phyloP scores from a whole-genome alignment of 2,888 invertebrate genomes.

The Drosophila sordidula region DNA sequence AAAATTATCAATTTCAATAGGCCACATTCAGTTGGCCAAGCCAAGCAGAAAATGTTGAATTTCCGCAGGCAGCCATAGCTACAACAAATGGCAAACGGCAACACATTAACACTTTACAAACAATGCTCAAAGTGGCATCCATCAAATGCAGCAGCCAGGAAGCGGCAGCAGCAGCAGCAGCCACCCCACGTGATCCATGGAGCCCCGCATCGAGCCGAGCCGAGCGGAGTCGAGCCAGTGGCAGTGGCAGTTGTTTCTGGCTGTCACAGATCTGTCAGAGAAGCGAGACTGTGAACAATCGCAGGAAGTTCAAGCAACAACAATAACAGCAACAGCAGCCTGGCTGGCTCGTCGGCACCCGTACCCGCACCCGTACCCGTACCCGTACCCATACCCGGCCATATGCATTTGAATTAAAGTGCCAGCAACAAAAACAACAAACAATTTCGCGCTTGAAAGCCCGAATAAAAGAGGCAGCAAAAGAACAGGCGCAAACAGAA shows the following conservation, averaged over 20 bases:
- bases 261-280: constrained; percentile 79
- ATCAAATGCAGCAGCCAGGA: constrained; percentile 64
- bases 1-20: constrained; percentile 64
- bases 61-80: constrained; percentile 55
- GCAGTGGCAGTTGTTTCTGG: constrained; percentile 46
- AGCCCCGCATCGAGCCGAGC: constrained; percentile 27
- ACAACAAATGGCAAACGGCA: constrained; percentile 34
- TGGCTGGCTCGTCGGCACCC: constrained; percentile 1
- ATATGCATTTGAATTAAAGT: constrained; percentile 69
- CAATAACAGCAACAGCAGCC: constrained; percentile 19
- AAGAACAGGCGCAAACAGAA: constrained; percentile 51
- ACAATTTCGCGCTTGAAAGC: constrained; percentile 77
- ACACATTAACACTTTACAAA: constrained; percentile 77
- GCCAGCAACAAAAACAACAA: constrained; percentile 70
- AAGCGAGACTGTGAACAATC: constrained; percentile 80
- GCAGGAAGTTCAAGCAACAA: constrained; percentile 74
- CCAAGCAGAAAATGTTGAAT: constrained; percentile 74
- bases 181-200: constrained; percentile 49
- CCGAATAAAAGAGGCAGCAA: constrained; percentile 60
- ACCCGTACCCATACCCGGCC: constrained; percentile 16
- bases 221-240: constrained; percentile 14
- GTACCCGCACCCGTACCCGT: no score
- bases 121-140: constrained; percentile 78
- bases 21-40: constrained; percentile 62
- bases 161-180: constrained; percentile 17